phyloP scores from a whole-genome alignment of 2,113 vertebrate species.

The Dipodomys stephensi region DNA sequence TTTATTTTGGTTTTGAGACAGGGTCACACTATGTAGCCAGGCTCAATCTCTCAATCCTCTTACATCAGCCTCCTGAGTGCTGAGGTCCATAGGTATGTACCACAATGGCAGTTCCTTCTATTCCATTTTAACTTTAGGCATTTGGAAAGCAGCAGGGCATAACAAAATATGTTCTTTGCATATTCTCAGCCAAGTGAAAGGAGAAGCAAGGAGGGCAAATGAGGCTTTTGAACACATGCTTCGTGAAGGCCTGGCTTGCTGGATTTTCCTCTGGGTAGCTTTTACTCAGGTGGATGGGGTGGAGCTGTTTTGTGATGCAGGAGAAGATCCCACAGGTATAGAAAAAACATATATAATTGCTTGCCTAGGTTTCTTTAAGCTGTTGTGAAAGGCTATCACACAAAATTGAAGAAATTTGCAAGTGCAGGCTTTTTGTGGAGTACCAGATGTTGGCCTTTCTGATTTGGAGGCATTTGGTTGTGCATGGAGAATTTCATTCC shows the following conservation, averaged over 20 bases:
- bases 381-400: conserved; percentile 68
- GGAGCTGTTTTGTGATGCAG: not conserved
- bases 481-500: not conserved
- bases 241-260: conserved; percentile 28
- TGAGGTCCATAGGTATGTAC: no score
- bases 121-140: not conserved
- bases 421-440: not conserved
- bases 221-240: conserved; percentile 56
- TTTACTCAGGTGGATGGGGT: not conserved
- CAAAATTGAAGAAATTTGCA: conserved; percentile 21
- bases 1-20: no score
- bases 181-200: conserved; percentile 31
- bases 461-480: accelerated
- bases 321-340: conserved; percentile 17
- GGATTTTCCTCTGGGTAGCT: not conserved
- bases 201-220: conserved; percentile 61
- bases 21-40: no score
- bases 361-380: conserved; percentile 54
- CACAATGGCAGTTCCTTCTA: not conserved
- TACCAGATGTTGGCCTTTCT: accelerated
- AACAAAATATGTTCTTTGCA: not conserved
- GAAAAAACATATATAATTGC: conserved; percentile 68
- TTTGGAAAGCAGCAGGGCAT: conserved; percentile 48
- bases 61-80: no score
- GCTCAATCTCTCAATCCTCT: no score